Evolutionary conservation across 2,797 vertebrate species (phyloP).

Genomic region (Mormyrops attenuatus): DNA sequence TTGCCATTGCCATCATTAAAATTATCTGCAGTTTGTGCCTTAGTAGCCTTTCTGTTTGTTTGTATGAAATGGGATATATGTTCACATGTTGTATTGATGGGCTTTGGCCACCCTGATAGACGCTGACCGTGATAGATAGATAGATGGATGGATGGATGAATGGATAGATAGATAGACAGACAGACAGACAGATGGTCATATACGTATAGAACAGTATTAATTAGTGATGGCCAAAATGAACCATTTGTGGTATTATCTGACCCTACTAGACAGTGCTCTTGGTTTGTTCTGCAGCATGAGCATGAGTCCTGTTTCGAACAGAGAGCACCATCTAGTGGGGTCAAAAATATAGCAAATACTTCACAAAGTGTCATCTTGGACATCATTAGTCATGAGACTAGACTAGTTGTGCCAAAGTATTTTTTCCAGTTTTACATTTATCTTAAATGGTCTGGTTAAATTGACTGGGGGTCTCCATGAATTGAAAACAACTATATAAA

Average conservation of each 20-base stretch:
- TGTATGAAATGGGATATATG: neutral
- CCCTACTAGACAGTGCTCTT: neutral
- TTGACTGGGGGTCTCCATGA: neutral
- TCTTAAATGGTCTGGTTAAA: neutral
- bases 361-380: neutral
- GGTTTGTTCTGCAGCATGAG: neutral
- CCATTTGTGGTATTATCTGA: neutral
- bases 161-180: neutral
- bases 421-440: neutral
- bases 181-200: neutral
- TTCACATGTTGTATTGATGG: neutral
- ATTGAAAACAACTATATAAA: neutral
- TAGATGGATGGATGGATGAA: too few relatives aligned
- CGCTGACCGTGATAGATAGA: too few relatives aligned
- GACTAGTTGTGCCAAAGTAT: neutral
- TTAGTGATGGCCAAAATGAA: neutral
- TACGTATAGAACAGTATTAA: neutral
- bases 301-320: neutral
- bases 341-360: neutral
- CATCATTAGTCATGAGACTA: neutral
- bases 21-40: neutral
- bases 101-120: neutral
- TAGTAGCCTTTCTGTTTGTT: neutral
- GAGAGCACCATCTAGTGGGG: neutral
- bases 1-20: neutral